phyloP scores from a whole-genome alignment of 2,113 vertebrate species.

The Turdus rufiventris region DNA sequence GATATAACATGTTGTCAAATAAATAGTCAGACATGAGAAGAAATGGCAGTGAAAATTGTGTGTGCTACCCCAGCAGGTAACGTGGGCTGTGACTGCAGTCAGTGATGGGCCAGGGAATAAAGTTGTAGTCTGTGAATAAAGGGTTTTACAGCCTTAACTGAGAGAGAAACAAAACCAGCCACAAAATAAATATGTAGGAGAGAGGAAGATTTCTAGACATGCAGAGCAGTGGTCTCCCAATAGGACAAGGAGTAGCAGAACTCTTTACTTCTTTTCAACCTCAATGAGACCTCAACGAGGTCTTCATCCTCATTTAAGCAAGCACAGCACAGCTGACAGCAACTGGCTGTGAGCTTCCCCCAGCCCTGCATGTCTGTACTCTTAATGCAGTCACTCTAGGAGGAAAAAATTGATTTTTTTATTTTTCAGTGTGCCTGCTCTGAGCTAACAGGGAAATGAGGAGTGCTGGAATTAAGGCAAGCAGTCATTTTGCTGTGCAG shows the following conservation, averaged over 20 bases:
- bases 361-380: neutral
- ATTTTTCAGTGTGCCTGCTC: neutral
- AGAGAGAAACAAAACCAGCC: neutral
- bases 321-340: fast-evolving
- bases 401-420: neutral
- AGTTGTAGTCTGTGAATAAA: fast-evolving
- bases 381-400: neutral
- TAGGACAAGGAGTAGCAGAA: neutral
- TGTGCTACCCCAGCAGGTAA: neutral
- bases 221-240: neutral
- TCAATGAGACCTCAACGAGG: neutral
- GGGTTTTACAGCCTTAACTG: neutral
- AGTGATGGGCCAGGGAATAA: neutral
- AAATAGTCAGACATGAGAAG: neutral
- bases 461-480: neutral
- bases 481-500: neutral
- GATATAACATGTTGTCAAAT: neutral
- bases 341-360: neutral
- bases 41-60: neutral
- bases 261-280: neutral
- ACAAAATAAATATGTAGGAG: neutral
- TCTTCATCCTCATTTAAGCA: neutral
- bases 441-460: neutral
- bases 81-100: fast-evolving
- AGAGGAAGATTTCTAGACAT: neutral